Conservation (phyloP, 2,113 vertebrate species). For the Spea bombifrons region DNA sequence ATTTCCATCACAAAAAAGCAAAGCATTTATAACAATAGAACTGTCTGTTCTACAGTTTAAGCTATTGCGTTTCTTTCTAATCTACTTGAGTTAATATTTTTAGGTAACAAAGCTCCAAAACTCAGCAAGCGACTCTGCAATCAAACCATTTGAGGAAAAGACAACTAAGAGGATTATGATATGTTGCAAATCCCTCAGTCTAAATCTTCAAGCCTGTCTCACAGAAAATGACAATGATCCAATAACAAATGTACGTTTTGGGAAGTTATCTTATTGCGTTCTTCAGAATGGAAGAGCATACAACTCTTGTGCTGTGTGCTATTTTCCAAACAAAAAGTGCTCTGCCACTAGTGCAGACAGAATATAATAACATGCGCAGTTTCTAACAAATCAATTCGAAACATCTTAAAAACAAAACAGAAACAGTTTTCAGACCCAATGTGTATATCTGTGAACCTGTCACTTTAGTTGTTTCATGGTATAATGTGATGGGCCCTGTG, state of each 20-base stretch:
- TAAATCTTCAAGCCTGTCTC: constrained; percentile 89
- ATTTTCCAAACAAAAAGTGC: too few relatives aligned
- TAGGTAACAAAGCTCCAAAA: constrained; percentile 60
- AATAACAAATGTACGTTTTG: constrained; percentile 79
- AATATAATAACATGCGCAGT: too few relatives aligned
- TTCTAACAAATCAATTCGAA: too few relatives aligned
- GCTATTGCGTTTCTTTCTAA: not conserved
- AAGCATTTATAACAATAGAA: not conserved
- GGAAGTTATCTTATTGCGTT: not conserved
- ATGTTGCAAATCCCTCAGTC: constrained; percentile 79
- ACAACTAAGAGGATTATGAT: constrained; percentile 84
- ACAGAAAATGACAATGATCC: constrained; percentile 85
- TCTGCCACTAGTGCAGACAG: too few relatives aligned
- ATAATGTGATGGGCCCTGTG: too few relatives aligned
- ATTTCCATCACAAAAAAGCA: too few relatives aligned
- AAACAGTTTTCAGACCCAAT: too few relatives aligned
- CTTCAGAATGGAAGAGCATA: not conserved
- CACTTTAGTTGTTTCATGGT: too few relatives aligned
- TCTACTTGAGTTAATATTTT: constrained; percentile 23
- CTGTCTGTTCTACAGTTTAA: not conserved
- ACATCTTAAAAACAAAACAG: too few relatives aligned
- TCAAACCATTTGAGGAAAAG: constrained; percentile 88
- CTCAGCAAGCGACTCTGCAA: constrained; percentile 59
- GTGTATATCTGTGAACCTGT: too few relatives aligned
- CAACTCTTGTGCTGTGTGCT: not conserved